Conservation (phyloP, 2,888 invertebrate genomes). For the Protonemura montana region DNA sequence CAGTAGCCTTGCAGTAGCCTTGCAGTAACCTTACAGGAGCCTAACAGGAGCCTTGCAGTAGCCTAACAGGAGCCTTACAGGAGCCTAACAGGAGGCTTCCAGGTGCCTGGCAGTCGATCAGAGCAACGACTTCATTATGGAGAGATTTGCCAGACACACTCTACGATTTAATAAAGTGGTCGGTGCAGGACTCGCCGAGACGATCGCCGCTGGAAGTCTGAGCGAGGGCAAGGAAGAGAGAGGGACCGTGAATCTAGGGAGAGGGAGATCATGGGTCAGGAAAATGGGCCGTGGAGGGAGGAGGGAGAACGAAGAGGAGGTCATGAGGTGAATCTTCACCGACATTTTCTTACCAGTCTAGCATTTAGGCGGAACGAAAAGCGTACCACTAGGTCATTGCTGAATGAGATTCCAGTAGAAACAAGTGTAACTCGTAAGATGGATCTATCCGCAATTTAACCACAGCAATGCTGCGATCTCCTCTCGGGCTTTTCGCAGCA, state of each 20-base stretch:
- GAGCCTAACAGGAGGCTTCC: no score
- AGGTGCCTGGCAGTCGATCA: neutral
- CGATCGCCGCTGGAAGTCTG: neutral
- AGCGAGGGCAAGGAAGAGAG: neutral
- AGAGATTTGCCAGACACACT: neutral
- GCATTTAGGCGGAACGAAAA: neutral
- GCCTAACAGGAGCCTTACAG: no score
- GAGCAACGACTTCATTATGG: constrained; percentile 8
- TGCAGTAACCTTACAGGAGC: neutral
- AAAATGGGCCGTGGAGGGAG: neutral
- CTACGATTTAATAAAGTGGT: neutral
- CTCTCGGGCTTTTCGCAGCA: no score
- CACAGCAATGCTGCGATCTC: no score
- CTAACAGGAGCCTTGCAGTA: no score
- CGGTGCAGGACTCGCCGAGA: neutral
- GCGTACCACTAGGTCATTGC: neutral
- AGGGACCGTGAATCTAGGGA: neutral
- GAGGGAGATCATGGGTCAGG: neutral
- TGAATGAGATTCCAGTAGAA: no score
- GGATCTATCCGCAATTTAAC: no score
- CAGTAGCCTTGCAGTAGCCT: neutral
- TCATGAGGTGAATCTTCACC: constrained; percentile 22
- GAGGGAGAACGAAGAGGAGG: neutral
- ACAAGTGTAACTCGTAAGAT: no score
- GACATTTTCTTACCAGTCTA: constrained; percentile 21